Percentiles rank a stretch among this genome's conserved stretches.
phyloP scores from a whole-genome alignment of 1,140 invertebrate genomes.

The Drosophila sulfurigaster region DNA sequence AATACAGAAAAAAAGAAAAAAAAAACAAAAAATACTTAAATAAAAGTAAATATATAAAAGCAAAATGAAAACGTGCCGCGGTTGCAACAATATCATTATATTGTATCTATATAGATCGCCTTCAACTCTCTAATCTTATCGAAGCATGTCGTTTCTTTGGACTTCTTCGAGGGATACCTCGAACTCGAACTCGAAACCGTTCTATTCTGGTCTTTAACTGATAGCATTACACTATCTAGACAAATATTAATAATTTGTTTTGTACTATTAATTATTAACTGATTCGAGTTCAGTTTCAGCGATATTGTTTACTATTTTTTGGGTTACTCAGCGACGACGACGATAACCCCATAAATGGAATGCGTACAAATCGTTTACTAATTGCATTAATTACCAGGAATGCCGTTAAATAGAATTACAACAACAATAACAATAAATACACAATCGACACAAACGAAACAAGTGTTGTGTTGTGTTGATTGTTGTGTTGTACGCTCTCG shows the following conservation, averaged over 20 bases:
- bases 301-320: conserved; percentile 40
- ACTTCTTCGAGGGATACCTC: conserved; percentile 28
- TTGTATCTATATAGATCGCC: conserved; percentile 23
- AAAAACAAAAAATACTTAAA: conserved; percentile 6
- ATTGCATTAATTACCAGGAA: conserved; percentile 67
- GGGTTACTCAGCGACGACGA: conserved; percentile 10
- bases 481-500: conserved; percentile 30
- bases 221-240: conserved; percentile 11
- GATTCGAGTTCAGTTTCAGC: not conserved
- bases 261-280: conserved; percentile 13
- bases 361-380: conserved; percentile 72
- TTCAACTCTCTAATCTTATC: conserved; percentile 44
- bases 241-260: conserved; percentile 11
- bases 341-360: conserved; percentile 48
- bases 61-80: conserved; percentile 46
- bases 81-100: conserved; percentile 34
- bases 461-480: conserved; percentile 40
- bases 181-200: conserved; percentile 34
- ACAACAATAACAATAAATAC: conserved; percentile 32
- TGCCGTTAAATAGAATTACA: conserved; percentile 37
- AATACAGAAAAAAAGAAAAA: not conserved
- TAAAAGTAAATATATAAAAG: not conserved
- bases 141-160: conserved; percentile 16
- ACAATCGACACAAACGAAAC: conserved; percentile 22
- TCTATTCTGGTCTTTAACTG: not conserved